Evolutionary conservation across 2,113 vertebrate species (phyloP).

Genomic region (Catharus fuscescens): DNA sequence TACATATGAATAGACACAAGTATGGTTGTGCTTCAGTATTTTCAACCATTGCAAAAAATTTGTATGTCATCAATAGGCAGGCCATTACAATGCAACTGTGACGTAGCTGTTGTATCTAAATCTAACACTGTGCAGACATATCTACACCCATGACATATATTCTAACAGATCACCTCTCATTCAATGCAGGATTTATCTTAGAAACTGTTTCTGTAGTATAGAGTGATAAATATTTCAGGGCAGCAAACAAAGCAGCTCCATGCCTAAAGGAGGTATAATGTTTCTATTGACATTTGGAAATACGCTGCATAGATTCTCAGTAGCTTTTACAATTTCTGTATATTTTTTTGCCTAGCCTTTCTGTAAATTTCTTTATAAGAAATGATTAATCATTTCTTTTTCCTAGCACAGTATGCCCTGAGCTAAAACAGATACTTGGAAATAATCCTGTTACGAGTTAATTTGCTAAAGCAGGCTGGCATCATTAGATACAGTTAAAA

Average conservation of each 20-base stretch:
- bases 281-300: neutral
- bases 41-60: neutral
- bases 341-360: neutral
- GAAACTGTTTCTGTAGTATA: neutral
- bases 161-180: neutral
- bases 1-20: conserved; percentile 19
- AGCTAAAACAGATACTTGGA: neutral
- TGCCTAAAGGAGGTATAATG: neutral
- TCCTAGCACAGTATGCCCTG: neutral
- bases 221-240: neutral
- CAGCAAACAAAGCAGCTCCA: neutral
- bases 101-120: neutral
- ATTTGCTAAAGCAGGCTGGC: neutral
- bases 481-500: neutral
- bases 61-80: neutral
- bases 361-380: neutral
- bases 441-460: neutral
- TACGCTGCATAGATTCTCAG: neutral
- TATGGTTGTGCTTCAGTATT: neutral
- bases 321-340: neutral
- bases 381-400: neutral
- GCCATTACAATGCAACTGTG: neutral
- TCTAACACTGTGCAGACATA: neutral
- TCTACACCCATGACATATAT: neutral
- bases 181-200: neutral